A percentile compares a stretch with the other conserved stretches of the same genome.
Evolutionary conservation across 2,797 vertebrate genomes (phyloP).

Genomic region (Pseudocheirus occidentalis): DNA sequence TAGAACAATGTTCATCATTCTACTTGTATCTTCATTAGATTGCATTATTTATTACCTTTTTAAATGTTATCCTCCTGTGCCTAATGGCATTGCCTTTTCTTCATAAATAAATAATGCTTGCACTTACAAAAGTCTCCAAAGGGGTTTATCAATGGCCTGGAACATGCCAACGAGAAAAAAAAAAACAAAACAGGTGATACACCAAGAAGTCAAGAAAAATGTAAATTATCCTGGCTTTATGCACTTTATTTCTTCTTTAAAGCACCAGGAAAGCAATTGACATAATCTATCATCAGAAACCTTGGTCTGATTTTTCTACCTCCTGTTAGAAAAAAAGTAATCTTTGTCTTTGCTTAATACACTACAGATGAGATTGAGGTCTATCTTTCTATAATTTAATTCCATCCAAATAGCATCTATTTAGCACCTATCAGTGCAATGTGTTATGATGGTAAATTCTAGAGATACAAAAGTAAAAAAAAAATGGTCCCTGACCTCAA

Average conservation of each 20-base stretch:
- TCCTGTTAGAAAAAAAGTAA: neutral
- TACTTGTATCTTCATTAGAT: conserved; percentile 43
- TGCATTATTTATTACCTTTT: conserved; percentile 68
- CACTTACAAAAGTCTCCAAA: conserved; percentile 64
- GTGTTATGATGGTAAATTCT: neutral
- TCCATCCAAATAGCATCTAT: neutral
- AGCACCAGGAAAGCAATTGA: neutral
- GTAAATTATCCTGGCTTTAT: neutral
- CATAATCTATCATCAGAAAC: neutral
- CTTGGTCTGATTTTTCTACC: neutral
- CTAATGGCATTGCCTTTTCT: conserved; percentile 52
- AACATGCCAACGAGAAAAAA: neutral
- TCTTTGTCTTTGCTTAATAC: neutral
- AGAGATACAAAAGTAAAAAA: neutral
- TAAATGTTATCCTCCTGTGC: conserved; percentile 34
- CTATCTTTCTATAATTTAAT: neutral
- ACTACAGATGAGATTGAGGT: neutral
- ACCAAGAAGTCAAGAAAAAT: neutral
- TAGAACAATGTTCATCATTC: conserved; percentile 5
- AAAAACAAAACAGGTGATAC: conserved; percentile 18
- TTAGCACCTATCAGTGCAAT: neutral
- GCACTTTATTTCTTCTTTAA: neutral
- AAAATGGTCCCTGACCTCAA: neutral
- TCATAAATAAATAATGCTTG: conserved; percentile 55
- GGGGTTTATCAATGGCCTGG: conserved; percentile 44